These are phyloP conservation scores for Drosophila repletoides DNA, from an alignment of 1,140 invertebrate species.

Conservation along the genomic window DNA sequence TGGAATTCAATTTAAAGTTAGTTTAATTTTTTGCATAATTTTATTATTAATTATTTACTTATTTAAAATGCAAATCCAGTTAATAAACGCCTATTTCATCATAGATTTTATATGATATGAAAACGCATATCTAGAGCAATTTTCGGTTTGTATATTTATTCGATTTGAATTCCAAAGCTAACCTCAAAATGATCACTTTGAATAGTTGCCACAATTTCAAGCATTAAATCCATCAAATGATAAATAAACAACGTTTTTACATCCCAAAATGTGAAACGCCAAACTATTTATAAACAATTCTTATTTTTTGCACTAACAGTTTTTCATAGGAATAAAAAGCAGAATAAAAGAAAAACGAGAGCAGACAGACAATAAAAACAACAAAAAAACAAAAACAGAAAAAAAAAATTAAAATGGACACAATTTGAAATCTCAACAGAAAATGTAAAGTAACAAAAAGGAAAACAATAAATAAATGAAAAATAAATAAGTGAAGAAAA, in stretches of 20 bases:
- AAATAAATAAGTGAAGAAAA: constrained; percentile 32
- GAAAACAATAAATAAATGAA: constrained; percentile 13
- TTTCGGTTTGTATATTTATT: neutral
- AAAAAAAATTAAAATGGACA: constrained; percentile 14
- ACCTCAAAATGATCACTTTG: neutral
- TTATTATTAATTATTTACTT: no score
- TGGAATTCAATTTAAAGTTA: no score
- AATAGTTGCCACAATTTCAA: neutral
- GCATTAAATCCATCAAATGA: constrained; percentile 14
- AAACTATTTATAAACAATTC: constrained; percentile 34
- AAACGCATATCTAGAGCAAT: no score
- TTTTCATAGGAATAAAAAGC: neutral
- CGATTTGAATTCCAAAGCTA: neutral
- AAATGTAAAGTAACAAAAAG: constrained; percentile 22
- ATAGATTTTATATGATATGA: no score
- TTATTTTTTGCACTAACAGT: constrained; percentile 10
- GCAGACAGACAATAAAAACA: neutral
- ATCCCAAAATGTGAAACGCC: constrained; percentile 7
- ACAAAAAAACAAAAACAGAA: constrained; percentile 6
- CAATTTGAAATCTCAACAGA: constrained; percentile 23
- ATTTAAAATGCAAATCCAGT: no score
- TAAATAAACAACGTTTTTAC: constrained; percentile 22
- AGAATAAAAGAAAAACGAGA: neutral
- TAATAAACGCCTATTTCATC: no score
- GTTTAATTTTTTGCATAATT: no score